Evolutionary conservation across 2,797 vertebrate genomes (phyloP).

Genomic region (Leuciscus waleckii): DNA sequence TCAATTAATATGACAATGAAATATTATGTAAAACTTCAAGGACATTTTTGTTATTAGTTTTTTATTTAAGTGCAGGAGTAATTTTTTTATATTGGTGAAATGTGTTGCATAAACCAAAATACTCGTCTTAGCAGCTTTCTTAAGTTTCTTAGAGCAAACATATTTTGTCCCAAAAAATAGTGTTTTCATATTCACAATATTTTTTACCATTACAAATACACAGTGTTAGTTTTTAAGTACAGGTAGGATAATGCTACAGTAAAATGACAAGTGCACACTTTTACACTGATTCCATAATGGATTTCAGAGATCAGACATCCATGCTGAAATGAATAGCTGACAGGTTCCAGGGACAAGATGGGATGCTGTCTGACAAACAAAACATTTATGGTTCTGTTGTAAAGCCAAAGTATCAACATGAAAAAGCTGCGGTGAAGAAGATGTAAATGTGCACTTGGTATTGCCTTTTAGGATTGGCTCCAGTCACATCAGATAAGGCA

Average conservation of each 20-base stretch:
- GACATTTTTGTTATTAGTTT: too few species aligned
- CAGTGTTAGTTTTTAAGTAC: background rate
- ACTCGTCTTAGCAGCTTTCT: background rate
- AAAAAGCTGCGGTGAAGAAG: slow-evolving; percentile 9
- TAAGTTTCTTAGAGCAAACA: too few species aligned
- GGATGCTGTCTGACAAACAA: slow-evolving; percentile 34
- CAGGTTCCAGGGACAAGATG: slow-evolving; percentile 36
- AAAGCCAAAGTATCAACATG: slow-evolving; percentile 23
- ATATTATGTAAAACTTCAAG: too few species aligned
- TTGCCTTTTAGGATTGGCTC: slow-evolving; percentile 60
- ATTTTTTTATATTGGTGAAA: too few species aligned
- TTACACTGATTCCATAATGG: background rate
- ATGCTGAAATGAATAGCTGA: slow-evolving; percentile 36
- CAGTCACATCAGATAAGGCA: slow-evolving; percentile 69
- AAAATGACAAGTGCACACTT: background rate
- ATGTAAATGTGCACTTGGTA: slow-evolving; percentile 45
- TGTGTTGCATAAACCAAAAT: too few species aligned
- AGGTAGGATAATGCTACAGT: background rate
- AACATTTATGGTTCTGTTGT: slow-evolving; percentile 9
- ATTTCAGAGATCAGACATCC: slow-evolving; percentile 35
- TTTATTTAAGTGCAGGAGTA: too few species aligned
- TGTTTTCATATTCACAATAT: background rate
- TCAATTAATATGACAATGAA: background rate
- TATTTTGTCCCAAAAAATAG: background rate
- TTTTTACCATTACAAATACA: background rate